Conservation (phyloP, 2,888 invertebrate species). For the Chrysolina oricalcia region DNA sequence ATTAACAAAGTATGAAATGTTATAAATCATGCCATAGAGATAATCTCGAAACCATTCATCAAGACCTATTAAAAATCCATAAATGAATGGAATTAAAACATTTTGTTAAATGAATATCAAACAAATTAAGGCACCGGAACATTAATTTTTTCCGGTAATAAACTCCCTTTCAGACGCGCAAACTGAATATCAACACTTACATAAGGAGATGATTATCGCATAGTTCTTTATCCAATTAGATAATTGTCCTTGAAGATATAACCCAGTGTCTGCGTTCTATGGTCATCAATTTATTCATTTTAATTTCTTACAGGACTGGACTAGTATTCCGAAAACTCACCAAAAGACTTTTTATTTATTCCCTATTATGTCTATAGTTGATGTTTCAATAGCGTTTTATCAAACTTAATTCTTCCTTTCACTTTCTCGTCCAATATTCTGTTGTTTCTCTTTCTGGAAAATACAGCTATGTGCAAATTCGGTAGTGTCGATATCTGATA, state of each 20-base stretch:
- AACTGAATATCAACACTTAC: slow-evolving; percentile 44
- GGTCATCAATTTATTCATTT: slow-evolving; percentile 25
- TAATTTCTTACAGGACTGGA: not conserved
- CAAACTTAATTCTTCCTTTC: too few relatives aligned
- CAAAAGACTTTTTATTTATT: too few relatives aligned
- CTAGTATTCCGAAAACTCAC: not conserved
- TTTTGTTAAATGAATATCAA: slow-evolving; percentile 21
- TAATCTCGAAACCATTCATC: not conserved
- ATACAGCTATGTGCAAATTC: too few relatives aligned
- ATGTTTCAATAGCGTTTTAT: too few relatives aligned
- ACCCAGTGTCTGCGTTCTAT: slow-evolving; percentile 33
- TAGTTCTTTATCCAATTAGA: slow-evolving; percentile 44
- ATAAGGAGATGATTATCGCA: slow-evolving; percentile 44
- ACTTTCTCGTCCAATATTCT: too few relatives aligned
- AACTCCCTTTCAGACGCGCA: slow-evolving; percentile 35
- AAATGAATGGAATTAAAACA: slow-evolving; percentile 3
- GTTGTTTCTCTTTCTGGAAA: too few relatives aligned
- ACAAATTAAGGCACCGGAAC: slow-evolving; percentile 40
- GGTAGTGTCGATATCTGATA: too few relatives aligned
- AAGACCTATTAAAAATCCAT: not conserved
- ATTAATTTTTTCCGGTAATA: slow-evolving; percentile 39
- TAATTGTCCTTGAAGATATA: slow-evolving; percentile 42
- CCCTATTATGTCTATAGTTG: too few relatives aligned
- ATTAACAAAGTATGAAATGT: not conserved
- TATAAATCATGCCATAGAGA: not conserved